These are phyloP conservation scores for Mormyrus hasselquistii DNA, from an alignment of 2,797 vertebrate species.

Conservation along the genomic window DNA sequence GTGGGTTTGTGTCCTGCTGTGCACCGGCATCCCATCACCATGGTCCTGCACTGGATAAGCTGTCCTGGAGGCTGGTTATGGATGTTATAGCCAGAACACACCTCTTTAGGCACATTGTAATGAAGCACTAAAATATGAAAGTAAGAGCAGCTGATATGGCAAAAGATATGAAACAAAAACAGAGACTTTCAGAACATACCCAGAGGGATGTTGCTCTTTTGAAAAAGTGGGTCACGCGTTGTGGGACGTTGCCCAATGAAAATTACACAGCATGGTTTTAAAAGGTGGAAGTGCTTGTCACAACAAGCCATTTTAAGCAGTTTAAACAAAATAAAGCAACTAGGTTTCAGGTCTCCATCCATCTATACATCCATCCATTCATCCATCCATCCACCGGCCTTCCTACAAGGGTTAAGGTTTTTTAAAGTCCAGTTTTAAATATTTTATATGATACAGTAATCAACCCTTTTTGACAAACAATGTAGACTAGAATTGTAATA, in stretches of 20 bases:
- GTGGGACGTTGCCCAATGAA: not conserved
- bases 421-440: not conserved
- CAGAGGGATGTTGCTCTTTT: not conserved
- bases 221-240: not conserved
- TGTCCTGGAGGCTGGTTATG: not conserved
- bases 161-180: not conserved
- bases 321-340: not conserved
- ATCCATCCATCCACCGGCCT: not conserved
- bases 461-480: not conserved
- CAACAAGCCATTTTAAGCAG: not conserved
- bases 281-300: not conserved
- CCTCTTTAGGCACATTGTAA: not conserved
- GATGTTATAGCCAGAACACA: not conserved
- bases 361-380: not conserved
- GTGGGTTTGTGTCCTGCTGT: not conserved
- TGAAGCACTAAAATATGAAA: not conserved
- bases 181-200: not conserved
- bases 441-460: not conserved
- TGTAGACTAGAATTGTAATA: too few species aligned
- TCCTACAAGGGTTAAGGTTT: not conserved
- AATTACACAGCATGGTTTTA: not conserved
- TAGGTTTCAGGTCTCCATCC: not conserved
- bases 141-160: not conserved
- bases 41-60: not conserved
- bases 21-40: not conserved